phyloP scores from a whole-genome alignment of 2,797 vertebrate species.

The Ispidina lecontei region DNA sequence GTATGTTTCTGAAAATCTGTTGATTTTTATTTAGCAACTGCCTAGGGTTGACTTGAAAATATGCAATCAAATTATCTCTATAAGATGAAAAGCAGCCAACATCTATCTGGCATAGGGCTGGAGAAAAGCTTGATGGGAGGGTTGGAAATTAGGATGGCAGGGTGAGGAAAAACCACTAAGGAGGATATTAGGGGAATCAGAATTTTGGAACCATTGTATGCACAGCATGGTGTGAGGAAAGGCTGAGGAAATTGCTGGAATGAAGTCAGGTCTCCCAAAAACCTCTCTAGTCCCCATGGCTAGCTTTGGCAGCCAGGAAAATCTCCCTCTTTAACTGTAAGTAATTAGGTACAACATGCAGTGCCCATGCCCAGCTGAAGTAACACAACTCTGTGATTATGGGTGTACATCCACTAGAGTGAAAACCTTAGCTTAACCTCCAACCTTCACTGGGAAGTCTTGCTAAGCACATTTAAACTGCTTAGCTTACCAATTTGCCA shows the following conservation, averaged over 20 bases:
- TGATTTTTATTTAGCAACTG: background rate
- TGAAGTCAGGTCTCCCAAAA: background rate
- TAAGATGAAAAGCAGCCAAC: background rate
- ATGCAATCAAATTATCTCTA: background rate
- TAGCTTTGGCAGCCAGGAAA: background rate
- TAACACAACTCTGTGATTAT: background rate
- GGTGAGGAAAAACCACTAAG: background rate
- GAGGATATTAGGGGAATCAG: background rate
- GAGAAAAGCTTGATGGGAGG: background rate
- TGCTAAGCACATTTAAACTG: background rate
- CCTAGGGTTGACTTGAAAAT: background rate
- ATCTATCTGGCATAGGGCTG: background rate
- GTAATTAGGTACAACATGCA: background rate
- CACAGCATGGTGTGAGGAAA: fast-evolving
- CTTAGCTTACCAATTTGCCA: background rate
- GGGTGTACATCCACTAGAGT: background rate
- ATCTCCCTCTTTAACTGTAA: background rate
- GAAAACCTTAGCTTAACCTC: background rate
- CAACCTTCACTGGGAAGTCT: background rate
- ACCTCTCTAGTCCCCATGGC: background rate
- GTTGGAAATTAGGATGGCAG: background rate
- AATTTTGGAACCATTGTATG: background rate
- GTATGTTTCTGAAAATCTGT: background rate
- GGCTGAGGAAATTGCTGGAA: background rate
- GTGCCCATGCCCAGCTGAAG: background rate